These are phyloP conservation scores for Drepana arcuata DNA, from an alignment of 1,140 invertebrate species.

Conservation along the genomic window DNA sequence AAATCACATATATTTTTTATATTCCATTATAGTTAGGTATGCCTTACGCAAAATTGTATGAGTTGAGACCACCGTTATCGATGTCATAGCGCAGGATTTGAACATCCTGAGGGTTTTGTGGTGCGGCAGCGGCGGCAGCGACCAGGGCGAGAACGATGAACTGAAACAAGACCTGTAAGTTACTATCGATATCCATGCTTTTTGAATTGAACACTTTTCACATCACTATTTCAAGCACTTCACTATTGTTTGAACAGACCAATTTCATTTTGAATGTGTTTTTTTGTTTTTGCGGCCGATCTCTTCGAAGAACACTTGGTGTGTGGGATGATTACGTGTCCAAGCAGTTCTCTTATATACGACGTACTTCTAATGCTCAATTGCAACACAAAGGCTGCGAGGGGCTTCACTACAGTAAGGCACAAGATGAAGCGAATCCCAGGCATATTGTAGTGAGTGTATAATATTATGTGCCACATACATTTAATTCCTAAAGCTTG, in stretches of 20 bases:
- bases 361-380: conserved; percentile 51
- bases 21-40: neutral
- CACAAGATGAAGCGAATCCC: conserved; percentile 25
- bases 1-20: neutral
- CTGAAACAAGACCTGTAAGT: conserved; percentile 38
- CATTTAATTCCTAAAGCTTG: too few relatives aligned
- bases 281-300: conserved; percentile 30
- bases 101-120: conserved; percentile 57
- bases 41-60: conserved; percentile 62
- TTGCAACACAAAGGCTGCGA: conserved; percentile 44
- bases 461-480: too few relatives aligned
- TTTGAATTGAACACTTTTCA: conserved; percentile 15
- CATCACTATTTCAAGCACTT: conserved; percentile 17
- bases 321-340: conserved; percentile 53
- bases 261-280: conserved; percentile 50
- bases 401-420: conserved; percentile 27
- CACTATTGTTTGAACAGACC: conserved; percentile 46
- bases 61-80: conserved; percentile 42
- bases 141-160: conserved; percentile 35
- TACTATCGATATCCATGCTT: conserved; percentile 6
- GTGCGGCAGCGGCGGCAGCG: conserved; percentile 38
- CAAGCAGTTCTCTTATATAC: conserved; percentile 58
- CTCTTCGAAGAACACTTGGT: conserved; percentile 36
- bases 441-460: too few relatives aligned
- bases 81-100: conserved; percentile 64